Evolutionary conservation across 2,888 invertebrate species (phyloP), one percentile per base, ranked within the genome.

Genomic region (Stramonita haemastoma): DNA sequence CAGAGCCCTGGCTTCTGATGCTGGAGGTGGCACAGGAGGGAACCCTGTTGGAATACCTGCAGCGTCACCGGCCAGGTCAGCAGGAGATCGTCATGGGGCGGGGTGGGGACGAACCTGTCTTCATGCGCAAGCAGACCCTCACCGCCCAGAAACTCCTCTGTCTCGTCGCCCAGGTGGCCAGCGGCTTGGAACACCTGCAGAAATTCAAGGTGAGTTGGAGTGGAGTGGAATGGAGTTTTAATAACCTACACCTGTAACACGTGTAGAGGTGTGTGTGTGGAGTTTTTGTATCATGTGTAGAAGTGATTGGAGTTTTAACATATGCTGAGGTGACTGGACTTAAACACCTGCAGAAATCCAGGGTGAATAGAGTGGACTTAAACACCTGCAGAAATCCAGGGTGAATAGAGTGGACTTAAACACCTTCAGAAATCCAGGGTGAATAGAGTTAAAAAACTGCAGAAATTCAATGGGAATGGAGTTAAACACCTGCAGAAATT

Each of bases 1-100:
- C 66, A 95, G 94, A 95, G 89, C 95, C 95, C 0, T 94, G 94
- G 93, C 90, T 95, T 87, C 91, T 94, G 91, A 94, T 95, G 93
- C 90, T 94, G 89, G 95, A 95, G 90, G 93, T 91, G 87, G 94
- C 95, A 13, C 92, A 92, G 26, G 94, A 95, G 89, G 94, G 94
- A 2, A 94, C 93, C 13, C 90, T 95, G 17, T 92, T 92, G 86
- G 92, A 94, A 73, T 94, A 93, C 90, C 92, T 95, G 77, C 94
- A 94, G 90, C 92, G 93, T 29, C 92, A 93, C 87, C 93, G 94
- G 29, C 94, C 94, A 0, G 94, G 94, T 1, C 93, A 93, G 60
- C 92, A 93, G 83, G 92, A 92, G 85, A 94, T 94, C 15, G 93
- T 93, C 86, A 94, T 94, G 26, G 92, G 92, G 5, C 91, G 92